phyloP scores from a whole-genome alignment of 2,113 vertebrate genomes.

The Drymodes brunneopygia region DNA sequence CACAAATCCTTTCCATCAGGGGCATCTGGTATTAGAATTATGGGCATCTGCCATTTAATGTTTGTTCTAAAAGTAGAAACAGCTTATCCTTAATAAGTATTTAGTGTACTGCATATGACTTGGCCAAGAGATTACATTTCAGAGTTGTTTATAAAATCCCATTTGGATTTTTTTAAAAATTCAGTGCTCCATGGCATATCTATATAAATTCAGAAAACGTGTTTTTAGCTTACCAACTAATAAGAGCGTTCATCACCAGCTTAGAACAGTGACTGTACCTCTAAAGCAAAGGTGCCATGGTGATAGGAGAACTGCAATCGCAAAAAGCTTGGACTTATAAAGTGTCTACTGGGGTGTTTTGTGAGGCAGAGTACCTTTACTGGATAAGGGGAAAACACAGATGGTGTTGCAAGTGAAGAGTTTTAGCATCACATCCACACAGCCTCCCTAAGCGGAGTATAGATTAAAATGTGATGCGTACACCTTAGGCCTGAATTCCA shows the following conservation, averaged over 20 bases:
- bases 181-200: background rate
- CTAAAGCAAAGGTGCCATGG: background rate
- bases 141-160: background rate
- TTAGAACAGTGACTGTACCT: background rate
- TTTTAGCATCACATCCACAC: background rate
- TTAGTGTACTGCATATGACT: slow-evolving; percentile 11
- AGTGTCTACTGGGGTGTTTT: background rate
- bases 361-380: background rate
- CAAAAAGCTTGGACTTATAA: background rate
- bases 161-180: background rate
- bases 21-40: slow-evolving; percentile 50
- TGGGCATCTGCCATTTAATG: slow-evolving; percentile 52
- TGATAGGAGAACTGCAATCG: background rate
- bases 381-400: background rate
- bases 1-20: slow-evolving; percentile 61
- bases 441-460: background rate
- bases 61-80: slow-evolving; percentile 37
- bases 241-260: background rate
- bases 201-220: background rate
- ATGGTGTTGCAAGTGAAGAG: background rate
- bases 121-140: slow-evolving; percentile 44
- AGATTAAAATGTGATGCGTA: background rate
- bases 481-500: background rate
- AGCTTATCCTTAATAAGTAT: slow-evolving; percentile 53
- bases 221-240: background rate